These are phyloP conservation scores for Psilopsiagon aymara DNA, from an alignment of 2,113 vertebrate species.

Conservation along the genomic window DNA sequence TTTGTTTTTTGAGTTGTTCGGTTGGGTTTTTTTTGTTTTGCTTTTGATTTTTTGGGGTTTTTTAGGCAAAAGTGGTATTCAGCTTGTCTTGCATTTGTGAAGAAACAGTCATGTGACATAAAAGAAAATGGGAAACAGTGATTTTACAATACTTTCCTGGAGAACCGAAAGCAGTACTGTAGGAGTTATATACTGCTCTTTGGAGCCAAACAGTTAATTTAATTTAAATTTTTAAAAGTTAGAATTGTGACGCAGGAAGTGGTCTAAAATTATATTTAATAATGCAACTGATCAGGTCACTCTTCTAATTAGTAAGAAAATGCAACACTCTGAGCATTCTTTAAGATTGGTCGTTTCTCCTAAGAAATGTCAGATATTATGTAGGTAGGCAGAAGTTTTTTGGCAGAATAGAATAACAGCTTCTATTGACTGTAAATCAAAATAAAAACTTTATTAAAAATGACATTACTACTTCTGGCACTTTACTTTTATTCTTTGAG, in stretches of 20 bases:
- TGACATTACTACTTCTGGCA: background rate
- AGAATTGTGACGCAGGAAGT: background rate
- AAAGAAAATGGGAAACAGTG: background rate
- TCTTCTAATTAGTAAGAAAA: conserved; percentile 27
- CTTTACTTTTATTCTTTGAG: conserved; percentile 2
- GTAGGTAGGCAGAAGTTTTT: conserved; percentile 10
- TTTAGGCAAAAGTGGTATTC: background rate
- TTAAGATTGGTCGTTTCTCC: background rate
- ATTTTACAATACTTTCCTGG: background rate
- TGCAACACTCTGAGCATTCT: background rate
- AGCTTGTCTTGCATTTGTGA: background rate
- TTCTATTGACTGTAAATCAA: conserved; percentile 29
- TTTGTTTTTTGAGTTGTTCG: background rate
- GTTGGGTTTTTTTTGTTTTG: fast-evolving
- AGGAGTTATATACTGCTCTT: background rate
- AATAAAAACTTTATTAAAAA: conserved; percentile 43
- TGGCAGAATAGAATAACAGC: background rate
- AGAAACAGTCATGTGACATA: background rate
- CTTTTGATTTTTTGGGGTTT: fast-evolving
- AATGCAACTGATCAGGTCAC: background rate
- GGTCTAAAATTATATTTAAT: conserved; percentile 8
- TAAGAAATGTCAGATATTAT: background rate
- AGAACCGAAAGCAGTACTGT: background rate
- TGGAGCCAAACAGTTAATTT: background rate
- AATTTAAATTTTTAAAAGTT: conserved; percentile 2